Conservation (phyloP, 2,797 vertebrate genomes). For the Melanotaenia maccullochi region DNA sequence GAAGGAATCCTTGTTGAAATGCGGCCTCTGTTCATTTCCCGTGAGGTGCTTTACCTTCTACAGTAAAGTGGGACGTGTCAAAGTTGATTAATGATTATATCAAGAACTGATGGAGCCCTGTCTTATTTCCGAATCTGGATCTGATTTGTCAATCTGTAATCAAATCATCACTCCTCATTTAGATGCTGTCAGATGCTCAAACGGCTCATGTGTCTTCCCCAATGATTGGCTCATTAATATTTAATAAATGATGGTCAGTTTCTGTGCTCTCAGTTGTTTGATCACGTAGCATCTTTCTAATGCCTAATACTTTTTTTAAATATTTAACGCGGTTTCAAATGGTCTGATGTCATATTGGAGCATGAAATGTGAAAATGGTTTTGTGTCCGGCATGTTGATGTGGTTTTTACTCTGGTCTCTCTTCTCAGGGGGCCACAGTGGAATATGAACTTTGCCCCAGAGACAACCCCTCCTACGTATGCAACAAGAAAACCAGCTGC, state of each 20-base stretch:
- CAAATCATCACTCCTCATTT: constrained; percentile 40
- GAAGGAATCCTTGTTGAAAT: too few species aligned
- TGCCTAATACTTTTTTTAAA: not conserved
- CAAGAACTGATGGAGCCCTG: constrained; percentile 8
- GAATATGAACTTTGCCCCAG: constrained; percentile 89
- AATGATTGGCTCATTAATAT: not conserved
- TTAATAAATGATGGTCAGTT: constrained; percentile 1
- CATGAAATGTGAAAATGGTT: constrained; percentile 6
- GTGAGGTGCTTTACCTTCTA: not conserved
- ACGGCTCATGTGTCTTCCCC: constrained; percentile 15
- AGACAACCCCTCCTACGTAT: constrained; percentile 92
- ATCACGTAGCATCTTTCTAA: constrained; percentile 10
- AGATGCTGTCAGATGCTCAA: constrained; percentile 2
- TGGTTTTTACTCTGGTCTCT: constrained; percentile 1
- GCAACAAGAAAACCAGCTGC: constrained; percentile 97
- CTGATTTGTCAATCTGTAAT: constrained; percentile 35
- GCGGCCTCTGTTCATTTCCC: not conserved
- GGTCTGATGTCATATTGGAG: not conserved
- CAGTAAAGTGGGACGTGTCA: constrained; percentile 1
- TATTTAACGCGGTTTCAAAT: not conserved
- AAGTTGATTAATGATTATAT: constrained; percentile 17
- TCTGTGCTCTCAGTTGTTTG: not conserved
- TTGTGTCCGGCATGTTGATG: not conserved
- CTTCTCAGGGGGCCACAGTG: constrained; percentile 83
- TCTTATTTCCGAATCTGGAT: constrained; percentile 15